phyloP scores from a whole-genome alignment of 2,113 vertebrate species.

The Prietella phreatophila region DNA sequence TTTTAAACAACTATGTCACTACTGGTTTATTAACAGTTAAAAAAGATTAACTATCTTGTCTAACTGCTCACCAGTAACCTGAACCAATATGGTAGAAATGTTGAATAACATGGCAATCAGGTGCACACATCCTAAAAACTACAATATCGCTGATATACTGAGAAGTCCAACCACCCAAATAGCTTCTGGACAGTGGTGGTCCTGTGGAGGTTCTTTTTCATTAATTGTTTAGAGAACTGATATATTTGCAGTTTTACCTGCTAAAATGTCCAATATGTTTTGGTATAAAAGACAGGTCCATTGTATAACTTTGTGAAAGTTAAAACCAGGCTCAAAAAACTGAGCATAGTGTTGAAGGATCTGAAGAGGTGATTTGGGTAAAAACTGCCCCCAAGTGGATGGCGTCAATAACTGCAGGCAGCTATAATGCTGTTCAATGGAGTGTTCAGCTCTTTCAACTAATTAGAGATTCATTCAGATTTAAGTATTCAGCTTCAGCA shows the following conservation, averaged over 20 bases:
- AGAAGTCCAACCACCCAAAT: neutral
- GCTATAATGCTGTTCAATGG: too few relatives aligned
- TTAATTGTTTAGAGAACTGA: neutral
- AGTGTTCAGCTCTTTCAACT: neutral
- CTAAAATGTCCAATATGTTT: neutral
- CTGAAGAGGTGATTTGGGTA: neutral
- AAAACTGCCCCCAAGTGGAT: constrained; percentile 4
- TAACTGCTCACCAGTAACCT: neutral
- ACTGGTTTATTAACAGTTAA: neutral
- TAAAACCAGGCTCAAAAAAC: neutral
- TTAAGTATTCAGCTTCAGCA: neutral
- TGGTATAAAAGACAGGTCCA: neutral
- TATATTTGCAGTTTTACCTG: neutral
- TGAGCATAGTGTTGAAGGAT: neutral
- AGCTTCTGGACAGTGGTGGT: neutral
- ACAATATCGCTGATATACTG: neutral
- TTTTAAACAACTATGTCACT: neutral
- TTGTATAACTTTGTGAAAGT: neutral
- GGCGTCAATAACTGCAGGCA: neutral
- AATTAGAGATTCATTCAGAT: neutral
- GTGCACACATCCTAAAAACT: neutral
- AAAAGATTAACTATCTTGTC: neutral
- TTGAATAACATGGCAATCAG: neutral
- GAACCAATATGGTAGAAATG: neutral
- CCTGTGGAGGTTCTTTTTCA: neutral